Percentiles rank a stretch among this genome's conserved stretches.
Conservation (phyloP, 1,140 invertebrate genomes). For the Caenorhabditis inopinata region DNA sequence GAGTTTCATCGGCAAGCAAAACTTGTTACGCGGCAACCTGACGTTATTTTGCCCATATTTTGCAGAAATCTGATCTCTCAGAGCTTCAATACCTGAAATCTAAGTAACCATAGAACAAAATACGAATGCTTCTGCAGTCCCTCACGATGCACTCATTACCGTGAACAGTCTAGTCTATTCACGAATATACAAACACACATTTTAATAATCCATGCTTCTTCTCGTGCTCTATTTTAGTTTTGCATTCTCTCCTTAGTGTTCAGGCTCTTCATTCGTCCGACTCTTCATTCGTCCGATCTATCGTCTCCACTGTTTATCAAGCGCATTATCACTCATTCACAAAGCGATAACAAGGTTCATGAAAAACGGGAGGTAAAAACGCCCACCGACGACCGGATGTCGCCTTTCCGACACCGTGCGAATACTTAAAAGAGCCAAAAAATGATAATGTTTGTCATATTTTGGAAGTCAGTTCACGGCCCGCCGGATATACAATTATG, state of each 20-base stretch:
- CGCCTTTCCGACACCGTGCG: neutral
- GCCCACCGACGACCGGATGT: conserved; percentile 6
- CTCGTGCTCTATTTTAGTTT: neutral
- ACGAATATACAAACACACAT: neutral
- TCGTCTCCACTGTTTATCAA: neutral
- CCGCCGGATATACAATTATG: neutral
- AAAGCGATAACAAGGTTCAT: conserved; percentile 32
- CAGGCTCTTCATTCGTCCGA: neutral
- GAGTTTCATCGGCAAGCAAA: too few relatives aligned
- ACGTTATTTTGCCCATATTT: too few relatives aligned
- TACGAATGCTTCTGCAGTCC: too few relatives aligned
- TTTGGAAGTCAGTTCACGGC: neutral
- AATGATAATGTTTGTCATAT: conserved; percentile 7
- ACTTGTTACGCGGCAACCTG: too few relatives aligned
- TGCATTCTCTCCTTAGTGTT: neutral
- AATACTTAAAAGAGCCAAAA: neutral
- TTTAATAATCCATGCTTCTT: neutral
- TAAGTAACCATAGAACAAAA: too few relatives aligned
- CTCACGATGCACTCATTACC: too few relatives aligned
- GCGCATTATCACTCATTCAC: conserved; percentile 22
- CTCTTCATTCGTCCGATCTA: neutral
- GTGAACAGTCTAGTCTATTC: too few relatives aligned
- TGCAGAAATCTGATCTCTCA: too few relatives aligned
- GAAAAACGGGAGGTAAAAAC: neutral
- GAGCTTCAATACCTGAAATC: too few relatives aligned